Evolutionary conservation across 2,888 invertebrate species (phyloP), one percentile per base, ranked within the genome.

Genomic region (Invenusta paracnida): DNA sequence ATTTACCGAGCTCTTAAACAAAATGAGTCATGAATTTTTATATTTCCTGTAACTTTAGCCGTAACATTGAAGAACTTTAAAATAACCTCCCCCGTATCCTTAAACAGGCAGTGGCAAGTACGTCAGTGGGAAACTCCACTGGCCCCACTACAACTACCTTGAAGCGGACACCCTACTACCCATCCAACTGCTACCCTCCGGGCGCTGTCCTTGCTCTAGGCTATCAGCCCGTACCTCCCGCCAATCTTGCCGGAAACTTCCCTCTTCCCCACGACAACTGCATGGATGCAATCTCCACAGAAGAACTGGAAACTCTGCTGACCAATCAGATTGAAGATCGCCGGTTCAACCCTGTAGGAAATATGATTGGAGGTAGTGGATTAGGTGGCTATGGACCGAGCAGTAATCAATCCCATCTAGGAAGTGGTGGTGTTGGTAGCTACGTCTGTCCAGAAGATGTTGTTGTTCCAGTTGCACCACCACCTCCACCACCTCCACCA

Each of bases 321-420:
- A 79, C 79, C 79, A 79, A 79, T 79, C 79, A 79, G 29, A 79
- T 79, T 27, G 79, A 48, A 48, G 48, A 17, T 48, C 48, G 48
- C 17, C 48, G 48, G 11, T 48, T 11, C 17, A n/a, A n/a, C n/a
- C 48, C 5, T 11, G 5, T 5, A 48, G 5, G 48, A 48, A 17
- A 11, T 17, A 73, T 48, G 48, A 11, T 17, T 17, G 48, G 48
- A 5, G 5, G 17, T 17, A 48, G 48, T 17, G n/a, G n/a, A n/a
- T n/a, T n/a, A n/a, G n/a, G n/a, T n/a, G n/a, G n/a, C n/a, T n/a
- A n/a, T n/a, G n/a, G n/a, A n/a, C n/a, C n/a, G n/a, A n/a, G n/a
- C n/a, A n/a, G n/a, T n/a, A n/a, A n/a, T n/a, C 48, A 48, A 48
- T 48, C 48, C 5, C 48, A 48, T 5, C 48, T 17, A 17, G 48